Percentiles rank a stretch among this genome's conserved stretches.
Conservation (phyloP, 2,888 invertebrate species). For the Malacosoma neustria region DNA sequence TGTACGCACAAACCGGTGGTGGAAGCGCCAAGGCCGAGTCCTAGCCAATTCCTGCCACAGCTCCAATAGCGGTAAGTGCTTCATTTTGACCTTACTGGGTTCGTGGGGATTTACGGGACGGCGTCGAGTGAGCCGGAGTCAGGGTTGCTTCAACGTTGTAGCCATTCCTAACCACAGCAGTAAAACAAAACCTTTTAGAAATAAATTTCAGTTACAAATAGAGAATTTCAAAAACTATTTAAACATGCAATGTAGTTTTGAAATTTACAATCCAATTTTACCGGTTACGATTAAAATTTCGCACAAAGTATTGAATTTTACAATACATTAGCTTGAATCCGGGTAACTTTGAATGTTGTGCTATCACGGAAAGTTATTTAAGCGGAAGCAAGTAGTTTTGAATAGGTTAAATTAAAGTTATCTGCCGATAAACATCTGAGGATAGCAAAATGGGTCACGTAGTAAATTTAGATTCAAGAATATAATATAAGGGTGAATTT, state of each 20-base stretch:
- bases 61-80: too few species aligned
- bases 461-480: too few species aligned
- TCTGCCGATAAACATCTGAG: conserved; percentile 24
- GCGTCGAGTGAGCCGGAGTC: too few species aligned
- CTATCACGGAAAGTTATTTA: conserved; percentile 45
- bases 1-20: too few species aligned
- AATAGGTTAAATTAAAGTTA: conserved; percentile 25
- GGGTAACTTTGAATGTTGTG: conserved; percentile 28
- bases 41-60: too few species aligned
- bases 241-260: not conserved
- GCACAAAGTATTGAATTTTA: conserved; percentile 18
- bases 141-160: too few species aligned
- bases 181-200: too few species aligned
- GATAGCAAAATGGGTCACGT: conserved; percentile 15
- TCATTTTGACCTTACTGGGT: too few species aligned
- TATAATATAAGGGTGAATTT: too few species aligned
- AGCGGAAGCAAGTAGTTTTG: conserved; percentile 52
- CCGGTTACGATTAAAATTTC: conserved; percentile 4
- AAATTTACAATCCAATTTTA: not conserved
- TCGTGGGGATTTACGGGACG: too few species aligned
- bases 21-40: too few species aligned
- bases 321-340: conserved; percentile 35
- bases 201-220: not conserved
- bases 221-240: not conserved
- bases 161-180: too few species aligned